Evolutionary conservation across 2,797 vertebrate genomes (phyloP), one percentile per base, ranked within the genome.

Genomic region (Benthosema pterotum): DNA sequence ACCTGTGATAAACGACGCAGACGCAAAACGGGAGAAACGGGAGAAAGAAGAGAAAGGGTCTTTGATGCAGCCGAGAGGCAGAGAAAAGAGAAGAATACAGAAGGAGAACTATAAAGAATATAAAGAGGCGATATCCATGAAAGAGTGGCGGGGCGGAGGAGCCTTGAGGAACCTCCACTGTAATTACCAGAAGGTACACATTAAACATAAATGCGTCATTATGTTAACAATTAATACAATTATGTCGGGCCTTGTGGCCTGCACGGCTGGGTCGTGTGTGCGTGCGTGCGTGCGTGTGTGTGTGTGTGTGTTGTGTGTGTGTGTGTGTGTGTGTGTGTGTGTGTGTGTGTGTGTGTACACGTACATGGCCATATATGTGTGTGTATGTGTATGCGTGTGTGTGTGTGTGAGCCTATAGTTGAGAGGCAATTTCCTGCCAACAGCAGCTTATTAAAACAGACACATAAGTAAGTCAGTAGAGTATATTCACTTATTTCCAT

Each of bases 211-310:
- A 91, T 87, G 88, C 76, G 71, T 86, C 80, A 84, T 89, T 90
- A 89, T 91, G 90, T 89, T 93, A 91, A 91, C 91, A 91, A 93
- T 92, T 91, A 92, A 90, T 89, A 88, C 88, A 87, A 89, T 92
- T 88, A 90, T 85, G 78, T 82, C 59, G 72, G 73, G 72, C 70
- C 85, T 77, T 69, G 65, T n/a, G 75, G 83, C 71, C 5, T 72
- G 65, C 55, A 4, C 69, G 70, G 42, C 74, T n/a, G n/a, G n/a
- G n/a, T n/a, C n/a, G n/a, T n/a, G n/a, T n/a, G n/a, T n/a, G n/a
- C n/a, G n/a, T n/a, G n/a, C n/a, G n/a, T n/a, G n/a, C n/a, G n/a
- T n/a, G n/a, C n/a, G n/a, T n/a, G n/a, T n/a, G n/a, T n/a, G n/a
- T n/a, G n/a, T n/a, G n/a, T n/a, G n/a, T n/a, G n/a, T n/a, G n/a